Base-by-base conservation (phyloP, 2,888 invertebrate species). In the Melinaea menophilus region DNA sequence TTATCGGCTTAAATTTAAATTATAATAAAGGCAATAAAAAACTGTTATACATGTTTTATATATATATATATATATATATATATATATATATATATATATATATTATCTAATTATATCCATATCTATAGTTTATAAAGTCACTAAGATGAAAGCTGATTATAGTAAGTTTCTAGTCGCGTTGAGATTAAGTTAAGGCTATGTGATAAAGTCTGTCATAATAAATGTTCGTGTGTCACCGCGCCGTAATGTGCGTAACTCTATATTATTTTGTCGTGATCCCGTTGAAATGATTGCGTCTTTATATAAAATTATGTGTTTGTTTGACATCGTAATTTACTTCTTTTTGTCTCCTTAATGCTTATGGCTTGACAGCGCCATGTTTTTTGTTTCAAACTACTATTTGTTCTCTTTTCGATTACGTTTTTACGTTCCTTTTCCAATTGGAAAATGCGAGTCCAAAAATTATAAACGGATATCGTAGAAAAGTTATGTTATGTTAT, bases 221-320 rank as follows among this genome's bases (percentile, higher is more conserved):
- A 5, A 11, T 1, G 13, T 1, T 72, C 33, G 73, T 81, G 65
- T 80, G 76, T 79, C 66, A 59, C 55, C 2, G 4, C 64, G 65
- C 75, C 69, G 72, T 81, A 81, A 82, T 79, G 80, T 81, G 82
- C 84, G 81, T 83, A 80, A 77, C 79, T 78, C 75, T 69, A 75
- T 78, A 80, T 81, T 81, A 82, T 80, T 80, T 75, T 69, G 72
- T 72, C 69, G 77, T 79, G 84, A 86, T 85, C 81, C 82, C 79
- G 77, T 76, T 72, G 82, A 81, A 86, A 82, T 84, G 86, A 87
- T 86, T 82, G 84, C 85, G 77, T 80, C 76, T 79, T 85, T 84
- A 82, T 78, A 81, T 78, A 78, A 82, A 85, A 81, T 80, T 84
- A 85, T 85, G 78, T 82, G 81, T 83, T 79, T 79, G 78, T 76